Evolutionary conservation across 1,140 invertebrate species (phyloP), one percentile per base, ranked within the genome.

Genomic region (Drosophila mayri): DNA sequence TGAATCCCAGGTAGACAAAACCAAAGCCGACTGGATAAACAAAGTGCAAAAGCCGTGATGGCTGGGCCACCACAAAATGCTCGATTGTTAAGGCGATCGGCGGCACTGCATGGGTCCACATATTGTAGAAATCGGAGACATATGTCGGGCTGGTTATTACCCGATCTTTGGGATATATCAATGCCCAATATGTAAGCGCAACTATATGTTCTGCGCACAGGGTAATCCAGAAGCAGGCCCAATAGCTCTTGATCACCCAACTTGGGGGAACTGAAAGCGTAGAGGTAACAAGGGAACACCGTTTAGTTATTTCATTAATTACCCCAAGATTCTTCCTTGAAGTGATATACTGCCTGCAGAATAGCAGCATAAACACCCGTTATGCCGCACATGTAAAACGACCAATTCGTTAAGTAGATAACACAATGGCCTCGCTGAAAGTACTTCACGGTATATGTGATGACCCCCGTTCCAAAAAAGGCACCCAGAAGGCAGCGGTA

Each of bases 31-130:
- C 66, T 1, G 95, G 94, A 92, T 96, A 95, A 92, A 96, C 94
- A 79, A 96, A 94, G 81, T 96, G 95, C 3, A 94, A 82, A 1
- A 97, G 58, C 28, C 95, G 93, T 10, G 95, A 93, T 0, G 97
- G 96, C 55, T 96, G 94, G 4, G 93, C 94, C 0, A 95, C 95
- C 3, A 97, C 78, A 25, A 94, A 93, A 20, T 97, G 86, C 92
- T 97, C 97, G 1, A 95, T 44, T 1, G 96, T 74, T 93, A 97
- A 96, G 16, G 96, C 81, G 0, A 95, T 52, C 3, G 94, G 94
- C 87, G 97, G 97, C 38, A 94, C 91, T 0, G 94, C 94, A 83
- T 98, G 97, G 10, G 95, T 93, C 92, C 96, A 94, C 3, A 96
- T 85, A 79, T 97, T 96, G 5, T 30, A 67, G 0, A 66, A 2